phyloP scores from a whole-genome alignment of 2,797 vertebrate genomes.

The Pelobates cultripes region DNA sequence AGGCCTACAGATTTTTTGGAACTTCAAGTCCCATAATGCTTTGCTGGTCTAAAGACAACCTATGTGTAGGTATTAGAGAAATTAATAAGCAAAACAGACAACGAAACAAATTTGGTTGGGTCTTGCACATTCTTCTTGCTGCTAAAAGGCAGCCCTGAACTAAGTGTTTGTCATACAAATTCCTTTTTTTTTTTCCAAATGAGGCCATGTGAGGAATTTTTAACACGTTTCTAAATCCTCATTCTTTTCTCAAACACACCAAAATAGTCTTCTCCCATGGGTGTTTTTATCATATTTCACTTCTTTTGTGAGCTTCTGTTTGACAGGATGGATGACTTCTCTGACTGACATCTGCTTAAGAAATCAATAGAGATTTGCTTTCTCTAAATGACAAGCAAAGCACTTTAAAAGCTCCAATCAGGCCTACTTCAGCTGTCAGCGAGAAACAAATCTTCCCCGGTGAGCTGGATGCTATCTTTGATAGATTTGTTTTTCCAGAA shows the following conservation, averaged over 20 bases:
- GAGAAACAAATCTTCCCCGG: not conserved
- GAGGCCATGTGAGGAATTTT: not conserved
- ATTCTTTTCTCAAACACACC: not conserved
- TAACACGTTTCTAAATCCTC: not conserved
- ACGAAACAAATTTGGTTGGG: no score
- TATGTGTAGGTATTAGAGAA: no score
- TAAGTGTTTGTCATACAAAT: no score
- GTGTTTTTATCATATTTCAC: slow-evolving; percentile 18
- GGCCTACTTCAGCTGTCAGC: slow-evolving; percentile 41
- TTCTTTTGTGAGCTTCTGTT: slow-evolving; percentile 21
- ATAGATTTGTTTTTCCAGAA: slow-evolving; percentile 14
- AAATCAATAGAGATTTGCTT: slow-evolving; percentile 53
- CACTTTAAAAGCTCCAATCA: slow-evolving; percentile 20
- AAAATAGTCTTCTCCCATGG: not conserved
- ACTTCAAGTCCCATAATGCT: no score
- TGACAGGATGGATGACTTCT: slow-evolving; percentile 29
- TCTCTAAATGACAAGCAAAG: not conserved
- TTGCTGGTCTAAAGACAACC: no score
- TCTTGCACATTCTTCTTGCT: no score
- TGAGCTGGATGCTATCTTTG: slow-evolving; percentile 12
- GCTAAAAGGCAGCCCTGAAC: no score
- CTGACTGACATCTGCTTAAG: slow-evolving; percentile 40
- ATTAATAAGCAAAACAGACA: no score
- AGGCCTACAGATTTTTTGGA: no score
- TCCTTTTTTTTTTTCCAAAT: not conserved